These are phyloP conservation scores for Clarias macrocephalus DNA, from an alignment of 2,113 vertebrate species.

Conservation along the genomic window DNA sequence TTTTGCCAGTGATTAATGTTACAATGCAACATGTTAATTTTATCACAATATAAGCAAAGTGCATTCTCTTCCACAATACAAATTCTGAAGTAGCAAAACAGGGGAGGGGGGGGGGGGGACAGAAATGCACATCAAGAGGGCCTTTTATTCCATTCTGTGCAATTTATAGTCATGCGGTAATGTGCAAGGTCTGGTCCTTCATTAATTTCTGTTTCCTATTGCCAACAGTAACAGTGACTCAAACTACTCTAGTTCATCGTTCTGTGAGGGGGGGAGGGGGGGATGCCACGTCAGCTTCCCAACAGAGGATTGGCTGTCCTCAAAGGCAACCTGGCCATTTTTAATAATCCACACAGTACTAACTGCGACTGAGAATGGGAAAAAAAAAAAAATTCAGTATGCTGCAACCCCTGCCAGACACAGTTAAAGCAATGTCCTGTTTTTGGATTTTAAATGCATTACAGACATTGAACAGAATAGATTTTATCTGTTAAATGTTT, in stretches of 20 bases:
- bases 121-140: slow-evolving; percentile 21
- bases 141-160: slow-evolving; percentile 49
- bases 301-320: slow-evolving; percentile 31
- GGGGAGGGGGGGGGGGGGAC: too few relatives aligned
- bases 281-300: slow-evolving; percentile 16
- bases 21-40: background rate
- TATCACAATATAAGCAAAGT: background rate
- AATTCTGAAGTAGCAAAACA: background rate
- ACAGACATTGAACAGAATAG: background rate
- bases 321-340: slow-evolving; percentile 60
- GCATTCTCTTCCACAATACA: slow-evolving; percentile 4
- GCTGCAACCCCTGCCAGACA: slow-evolving; percentile 4
- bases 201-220: slow-evolving; percentile 33
- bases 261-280: background rate
- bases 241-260: slow-evolving; percentile 16
- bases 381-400: background rate
- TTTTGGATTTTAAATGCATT: slow-evolving; percentile 1
- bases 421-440: background rate
- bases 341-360: slow-evolving; percentile 37
- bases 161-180: slow-evolving; percentile 50
- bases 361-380: slow-evolving; percentile 21
- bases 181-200: slow-evolving; percentile 44
- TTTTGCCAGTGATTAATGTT: background rate
- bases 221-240: slow-evolving; percentile 33
- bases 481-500: background rate